Conservation (phyloP, 2,113 vertebrate species). For the Poicephalus gulielmi region DNA sequence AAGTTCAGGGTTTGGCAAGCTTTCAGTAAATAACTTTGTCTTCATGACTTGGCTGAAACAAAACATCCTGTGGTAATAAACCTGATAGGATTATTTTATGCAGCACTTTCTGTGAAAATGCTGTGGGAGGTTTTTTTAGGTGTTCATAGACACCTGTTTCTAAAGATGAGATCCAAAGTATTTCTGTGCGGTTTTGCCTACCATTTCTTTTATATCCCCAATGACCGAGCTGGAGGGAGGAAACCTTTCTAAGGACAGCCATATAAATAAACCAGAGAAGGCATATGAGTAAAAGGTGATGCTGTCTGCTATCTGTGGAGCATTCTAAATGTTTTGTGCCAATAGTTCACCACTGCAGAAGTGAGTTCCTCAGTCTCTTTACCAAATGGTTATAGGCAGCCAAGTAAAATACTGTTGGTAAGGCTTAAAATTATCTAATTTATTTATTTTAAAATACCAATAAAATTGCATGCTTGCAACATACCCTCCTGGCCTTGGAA, state of each 20-base stretch:
- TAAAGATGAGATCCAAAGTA: background rate
- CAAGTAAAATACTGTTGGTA: background rate
- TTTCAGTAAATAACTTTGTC: slow-evolving; percentile 45
- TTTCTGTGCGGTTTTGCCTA: background rate
- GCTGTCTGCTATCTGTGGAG: background rate
- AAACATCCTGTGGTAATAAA: slow-evolving; percentile 15
- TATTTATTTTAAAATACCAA: background rate
- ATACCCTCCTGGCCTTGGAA: background rate
- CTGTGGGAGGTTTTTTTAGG: background rate
- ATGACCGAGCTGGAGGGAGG: background rate
- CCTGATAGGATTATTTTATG: background rate
- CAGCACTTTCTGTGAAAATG: background rate
- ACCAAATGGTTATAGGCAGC: background rate
- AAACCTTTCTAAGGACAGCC: background rate
- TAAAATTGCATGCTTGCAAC: background rate
- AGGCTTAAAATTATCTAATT: background rate
- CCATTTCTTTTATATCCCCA: background rate
- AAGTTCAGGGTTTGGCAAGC: slow-evolving; percentile 40
- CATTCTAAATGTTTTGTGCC: background rate
- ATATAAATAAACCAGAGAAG: background rate
- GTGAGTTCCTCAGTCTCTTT: background rate
- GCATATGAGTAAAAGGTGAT: background rate
- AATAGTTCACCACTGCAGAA: background rate
- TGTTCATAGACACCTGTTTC: background rate
- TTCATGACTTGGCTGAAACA: slow-evolving; percentile 31